Evolutionary conservation across 2,113 vertebrate genomes (phyloP).

Genomic region (Semicossyphus pulcher): DNA sequence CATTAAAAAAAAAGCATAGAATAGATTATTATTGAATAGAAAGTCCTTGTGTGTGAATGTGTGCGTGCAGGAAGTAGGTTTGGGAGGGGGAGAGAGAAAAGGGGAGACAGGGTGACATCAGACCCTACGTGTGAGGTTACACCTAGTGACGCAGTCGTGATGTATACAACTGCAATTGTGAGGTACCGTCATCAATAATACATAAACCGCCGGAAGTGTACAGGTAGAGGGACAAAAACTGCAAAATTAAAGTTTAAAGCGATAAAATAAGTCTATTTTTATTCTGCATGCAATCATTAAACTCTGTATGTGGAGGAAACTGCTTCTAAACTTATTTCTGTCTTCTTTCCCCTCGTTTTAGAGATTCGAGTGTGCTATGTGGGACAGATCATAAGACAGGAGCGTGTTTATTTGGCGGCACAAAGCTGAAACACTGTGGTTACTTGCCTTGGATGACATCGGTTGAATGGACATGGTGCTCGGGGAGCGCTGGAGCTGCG

Average conservation of each 20-base stretch:
- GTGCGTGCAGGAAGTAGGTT: constrained; percentile 12
- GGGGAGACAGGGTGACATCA: constrained; percentile 67
- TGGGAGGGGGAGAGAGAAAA: constrained; percentile 10
- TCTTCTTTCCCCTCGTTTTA: neutral
- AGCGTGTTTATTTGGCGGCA: neutral
- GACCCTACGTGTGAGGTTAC: constrained; percentile 59
- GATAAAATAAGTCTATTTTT: neutral
- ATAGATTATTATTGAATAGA: too few species aligned
- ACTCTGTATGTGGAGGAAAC: neutral
- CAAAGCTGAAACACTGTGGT: neutral
- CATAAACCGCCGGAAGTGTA: constrained; percentile 2
- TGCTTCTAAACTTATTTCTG: neutral
- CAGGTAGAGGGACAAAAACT: too few species aligned
- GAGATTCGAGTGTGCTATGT: neutral
- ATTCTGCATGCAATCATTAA: neutral
- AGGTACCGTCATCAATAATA: constrained; percentile 21
- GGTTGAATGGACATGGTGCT: constrained; percentile 84
- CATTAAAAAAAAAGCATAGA: too few species aligned
- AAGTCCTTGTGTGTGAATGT: neutral
- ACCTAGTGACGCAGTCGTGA: constrained; percentile 68
- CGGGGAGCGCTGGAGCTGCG: constrained; percentile 83
- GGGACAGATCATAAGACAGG: neutral
- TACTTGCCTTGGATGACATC: constrained; percentile 86
- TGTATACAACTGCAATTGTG: constrained; percentile 48
- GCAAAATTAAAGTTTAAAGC: neutral